A percentile compares a stretch with the other conserved stretches of the same genome.
phyloP scores from a whole-genome alignment of 2,113 vertebrate species.

The Acinonyx jubatus region DNA sequence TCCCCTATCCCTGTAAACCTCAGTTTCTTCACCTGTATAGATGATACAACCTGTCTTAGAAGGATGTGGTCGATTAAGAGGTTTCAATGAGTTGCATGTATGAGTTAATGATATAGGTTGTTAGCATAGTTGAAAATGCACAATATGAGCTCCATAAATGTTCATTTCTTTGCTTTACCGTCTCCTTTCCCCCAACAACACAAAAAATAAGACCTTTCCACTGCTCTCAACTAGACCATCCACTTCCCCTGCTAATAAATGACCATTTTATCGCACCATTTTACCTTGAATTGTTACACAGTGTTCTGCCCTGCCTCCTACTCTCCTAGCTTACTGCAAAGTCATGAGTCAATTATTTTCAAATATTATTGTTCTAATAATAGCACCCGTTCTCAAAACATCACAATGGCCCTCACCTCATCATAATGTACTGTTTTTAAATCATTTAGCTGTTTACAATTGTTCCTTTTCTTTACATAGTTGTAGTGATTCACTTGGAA shows the following conservation, averaged over 20 bases:
- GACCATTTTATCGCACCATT: neutral
- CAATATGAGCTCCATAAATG: neutral
- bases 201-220: constrained; percentile 27
- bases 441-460: neutral
- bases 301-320: neutral
- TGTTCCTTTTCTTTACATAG: neutral
- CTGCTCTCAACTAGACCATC: neutral
- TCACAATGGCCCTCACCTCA: neutral
- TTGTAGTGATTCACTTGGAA: neutral
- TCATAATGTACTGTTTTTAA: neutral
- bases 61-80: neutral
- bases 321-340: neutral
- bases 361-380: constrained; percentile 35
- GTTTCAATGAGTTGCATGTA: neutral
- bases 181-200: neutral
- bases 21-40: neutral
- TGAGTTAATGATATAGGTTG: neutral
- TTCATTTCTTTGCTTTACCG: neutral
- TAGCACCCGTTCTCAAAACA: neutral
- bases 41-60: neutral
- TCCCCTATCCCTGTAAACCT: neutral
- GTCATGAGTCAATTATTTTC: constrained; percentile 46
- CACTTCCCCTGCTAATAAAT: constrained; percentile 46
- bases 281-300: neutral
- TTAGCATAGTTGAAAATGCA: neutral